Base-by-base conservation (phyloP, 2,888 invertebrate genomes). In the Pyrochroa serraticornis region DNA sequence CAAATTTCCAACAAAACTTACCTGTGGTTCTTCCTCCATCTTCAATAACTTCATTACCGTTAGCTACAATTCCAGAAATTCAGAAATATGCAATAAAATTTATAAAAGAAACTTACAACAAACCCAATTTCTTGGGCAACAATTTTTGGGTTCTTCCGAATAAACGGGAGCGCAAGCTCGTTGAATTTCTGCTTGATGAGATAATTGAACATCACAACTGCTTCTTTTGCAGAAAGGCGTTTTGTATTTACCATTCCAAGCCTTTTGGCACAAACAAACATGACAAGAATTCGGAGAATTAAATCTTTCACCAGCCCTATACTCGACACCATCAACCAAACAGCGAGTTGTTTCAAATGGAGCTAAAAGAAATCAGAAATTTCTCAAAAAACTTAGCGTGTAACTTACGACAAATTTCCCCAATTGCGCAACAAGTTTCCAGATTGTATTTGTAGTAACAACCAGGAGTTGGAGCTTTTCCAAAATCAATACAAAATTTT, bases 21-120 rank as follows among this genome's bases (percentile, higher is more conserved):
- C 22, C 22, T 3, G 22, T 22, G 35, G 30, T 30, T 6, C 12
- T 42, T 7, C 2, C 8, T 1, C 5, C 10, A 7, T 10, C 7
- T 42, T 42, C 31, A 10, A 42, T 30, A 12, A 10, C 42, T 31
- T 42, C 42, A 12, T 42, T 41, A 38, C 13, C 42, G 36, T 36
- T 14, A n/a, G 47, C 30, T 36, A 6, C 8, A 47, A 35, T n/a
- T 32, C n/a, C 5, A 22, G 13, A 3, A 7, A 7, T 34, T 6
- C 10, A 12, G 5, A 3, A 9, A n/a, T 6, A n/a, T 6, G 9
- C 3, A n/a, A n/a, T 2, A 10, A 9, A 9, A 10, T 35, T 35
- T n/a, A 3, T 9, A 2, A 2, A 9, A n/a, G 6, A 10, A 42
- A 42, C 42, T 42, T 42, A 42, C 42, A 33, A 42, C 42, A 42